These are phyloP conservation scores for Sesia apiformis DNA, from an alignment of 2,888 invertebrate species.

Conservation along the genomic window DNA sequence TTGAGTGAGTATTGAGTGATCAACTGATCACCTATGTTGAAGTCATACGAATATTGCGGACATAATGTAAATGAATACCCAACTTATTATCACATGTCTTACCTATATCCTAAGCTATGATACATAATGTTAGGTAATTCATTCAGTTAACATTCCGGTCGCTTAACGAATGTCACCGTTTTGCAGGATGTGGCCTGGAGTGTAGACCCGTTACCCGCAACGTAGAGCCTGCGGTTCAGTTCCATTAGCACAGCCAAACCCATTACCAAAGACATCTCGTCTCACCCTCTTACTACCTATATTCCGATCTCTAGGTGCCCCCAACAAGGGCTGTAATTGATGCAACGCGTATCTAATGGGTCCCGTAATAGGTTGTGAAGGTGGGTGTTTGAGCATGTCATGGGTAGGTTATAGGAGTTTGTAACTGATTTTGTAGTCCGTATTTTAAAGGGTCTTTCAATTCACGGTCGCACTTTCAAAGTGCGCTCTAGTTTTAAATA, in stretches of 20 bases:
- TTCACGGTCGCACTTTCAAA: too few relatives aligned
- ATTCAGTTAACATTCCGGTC: conserved; percentile 14
- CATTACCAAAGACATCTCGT: conserved; percentile 38
- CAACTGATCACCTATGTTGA: too few relatives aligned
- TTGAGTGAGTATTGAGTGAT: too few relatives aligned
- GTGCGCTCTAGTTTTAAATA: too few relatives aligned
- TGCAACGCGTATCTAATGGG: not conserved
- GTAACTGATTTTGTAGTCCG: too few relatives aligned
- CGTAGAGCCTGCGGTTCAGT: conserved; percentile 52
- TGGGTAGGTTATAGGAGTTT: not conserved
- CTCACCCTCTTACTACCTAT: not conserved
- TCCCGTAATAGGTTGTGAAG: not conserved
- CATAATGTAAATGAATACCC: too few relatives aligned
- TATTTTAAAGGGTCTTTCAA: too few relatives aligned
- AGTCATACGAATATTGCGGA: too few relatives aligned
- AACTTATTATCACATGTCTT: too few relatives aligned
- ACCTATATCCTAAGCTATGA: not conserved
- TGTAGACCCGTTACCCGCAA: conserved; percentile 38
- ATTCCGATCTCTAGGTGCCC: not conserved
- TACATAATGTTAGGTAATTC: conserved; percentile 4
- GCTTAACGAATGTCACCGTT: conserved; percentile 26
- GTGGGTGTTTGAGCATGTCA: not conserved
- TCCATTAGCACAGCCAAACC: conserved; percentile 59
- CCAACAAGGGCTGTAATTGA: not conserved
- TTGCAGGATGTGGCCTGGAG: conserved; percentile 29